Percentiles rank a stretch among this genome's conserved stretches.
Evolutionary conservation across 2,797 vertebrate genomes (phyloP).

Genomic region (Tamandua tetradactyla): DNA sequence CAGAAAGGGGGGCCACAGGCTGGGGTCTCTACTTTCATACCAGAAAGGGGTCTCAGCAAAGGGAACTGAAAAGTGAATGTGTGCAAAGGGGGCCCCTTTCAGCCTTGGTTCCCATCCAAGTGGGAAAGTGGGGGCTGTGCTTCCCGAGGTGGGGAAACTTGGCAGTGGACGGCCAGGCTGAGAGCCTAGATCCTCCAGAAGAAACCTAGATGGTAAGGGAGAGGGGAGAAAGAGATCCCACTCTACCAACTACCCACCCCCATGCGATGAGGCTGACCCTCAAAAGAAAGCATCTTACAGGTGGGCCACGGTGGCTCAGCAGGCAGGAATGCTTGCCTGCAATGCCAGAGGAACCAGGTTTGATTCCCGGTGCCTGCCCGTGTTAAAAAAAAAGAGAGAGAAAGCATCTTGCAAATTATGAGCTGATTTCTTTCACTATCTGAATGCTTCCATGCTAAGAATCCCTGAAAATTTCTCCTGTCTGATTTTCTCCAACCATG

Average conservation of each 20-base stretch:
- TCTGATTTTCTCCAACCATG: not conserved
- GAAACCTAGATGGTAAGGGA: not conserved
- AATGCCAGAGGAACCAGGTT: too few relatives aligned
- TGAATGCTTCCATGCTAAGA: not conserved
- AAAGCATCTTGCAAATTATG: not conserved
- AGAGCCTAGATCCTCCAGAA: not conserved
- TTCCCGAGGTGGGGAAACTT: not conserved
- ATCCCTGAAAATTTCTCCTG: not conserved
- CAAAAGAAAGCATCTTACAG: not conserved
- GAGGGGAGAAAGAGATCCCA: too few relatives aligned
- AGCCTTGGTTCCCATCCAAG: not conserved
- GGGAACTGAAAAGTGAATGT: not conserved
- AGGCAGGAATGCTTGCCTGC: too few relatives aligned
- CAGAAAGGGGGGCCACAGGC: not conserved
- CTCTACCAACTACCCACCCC: not conserved
- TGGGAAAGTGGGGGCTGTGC: not conserved
- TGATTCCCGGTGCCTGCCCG: too few relatives aligned
- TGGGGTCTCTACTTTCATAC: not conserved
- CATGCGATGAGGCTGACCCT: not conserved
- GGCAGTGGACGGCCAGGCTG: not conserved
- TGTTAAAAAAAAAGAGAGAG: too few relatives aligned
- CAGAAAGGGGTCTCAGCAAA: not conserved
- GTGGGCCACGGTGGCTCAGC: too few relatives aligned
- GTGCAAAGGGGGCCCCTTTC: not conserved
- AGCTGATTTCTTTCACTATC: not conserved